Conservation (phyloP, 1,140 invertebrate genomes). For the Papilio helenus region DNA sequence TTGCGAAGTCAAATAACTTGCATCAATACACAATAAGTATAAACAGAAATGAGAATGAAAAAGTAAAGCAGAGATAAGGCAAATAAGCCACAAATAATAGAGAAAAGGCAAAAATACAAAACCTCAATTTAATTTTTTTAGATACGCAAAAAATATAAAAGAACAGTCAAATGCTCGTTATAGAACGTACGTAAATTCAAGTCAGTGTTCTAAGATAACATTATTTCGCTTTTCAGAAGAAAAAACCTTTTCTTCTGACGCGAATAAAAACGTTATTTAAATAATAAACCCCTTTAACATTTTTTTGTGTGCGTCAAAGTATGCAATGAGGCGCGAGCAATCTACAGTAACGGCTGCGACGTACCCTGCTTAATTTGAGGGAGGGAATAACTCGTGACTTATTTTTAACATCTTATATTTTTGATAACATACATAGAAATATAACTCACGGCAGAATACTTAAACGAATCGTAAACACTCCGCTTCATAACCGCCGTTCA, state of each 20-base stretch:
- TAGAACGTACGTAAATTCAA: background rate
- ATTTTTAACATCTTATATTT: background rate
- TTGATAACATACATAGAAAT: background rate
- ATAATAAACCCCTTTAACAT: constrained; percentile 24
- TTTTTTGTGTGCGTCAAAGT: constrained; percentile 25
- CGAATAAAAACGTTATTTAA: constrained; percentile 28
- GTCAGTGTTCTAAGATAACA: constrained; percentile 1
- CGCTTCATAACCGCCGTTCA: too few relatives aligned
- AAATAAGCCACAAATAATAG: background rate
- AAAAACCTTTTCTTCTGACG: constrained; percentile 8
- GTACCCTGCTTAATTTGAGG: background rate
- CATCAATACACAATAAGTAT: too few relatives aligned
- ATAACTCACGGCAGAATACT: too few relatives aligned
- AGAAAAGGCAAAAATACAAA: background rate
- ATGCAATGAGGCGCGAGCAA: constrained; percentile 17
- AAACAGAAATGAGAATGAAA: background rate
- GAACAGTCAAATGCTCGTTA: constrained; percentile 5
- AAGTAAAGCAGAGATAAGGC: background rate
- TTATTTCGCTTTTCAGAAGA: constrained; percentile 13
- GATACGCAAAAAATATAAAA: background rate
- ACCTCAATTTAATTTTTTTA: background rate
- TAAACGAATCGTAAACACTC: too few relatives aligned
- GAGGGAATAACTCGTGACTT: constrained; percentile 1
- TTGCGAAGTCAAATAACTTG: background rate
- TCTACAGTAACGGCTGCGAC: background rate